A percentile compares a stretch with the other conserved stretches of the same genome.
Conservation (phyloP, 2,888 invertebrate species). For the Clivina fossor region DNA sequence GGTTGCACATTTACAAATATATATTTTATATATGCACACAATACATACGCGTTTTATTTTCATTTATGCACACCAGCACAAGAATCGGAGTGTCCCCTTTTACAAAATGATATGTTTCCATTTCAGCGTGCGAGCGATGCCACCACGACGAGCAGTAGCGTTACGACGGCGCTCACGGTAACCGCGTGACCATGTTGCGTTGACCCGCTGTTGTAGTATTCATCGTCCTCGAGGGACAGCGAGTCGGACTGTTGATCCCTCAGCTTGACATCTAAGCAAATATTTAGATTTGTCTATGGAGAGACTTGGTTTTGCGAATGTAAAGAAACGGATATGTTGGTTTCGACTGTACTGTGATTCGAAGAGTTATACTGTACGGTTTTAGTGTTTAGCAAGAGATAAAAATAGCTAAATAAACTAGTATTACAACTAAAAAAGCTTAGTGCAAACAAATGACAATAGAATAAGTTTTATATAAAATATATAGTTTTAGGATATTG, state of each 20-base stretch:
- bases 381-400: too few species aligned
- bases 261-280: constrained; percentile 31
- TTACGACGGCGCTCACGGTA: constrained; percentile 5
- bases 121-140: constrained; percentile 3
- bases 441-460: too few species aligned
- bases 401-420: too few species aligned
- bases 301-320: too few species aligned
- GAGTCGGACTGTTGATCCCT: constrained; percentile 33
- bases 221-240: constrained; percentile 33
- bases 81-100: constrained; percentile 10
- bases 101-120: constrained; percentile 16
- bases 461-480: too few species aligned
- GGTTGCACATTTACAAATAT: constrained; percentile 6
- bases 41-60: constrained; percentile 3
- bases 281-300: too few species aligned
- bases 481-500: too few species aligned
- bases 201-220: constrained; percentile 29
- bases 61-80: constrained; percentile 28
- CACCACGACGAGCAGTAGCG: background rate
- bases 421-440: too few species aligned
- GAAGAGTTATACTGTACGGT: too few species aligned
- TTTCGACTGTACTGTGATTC: too few species aligned
- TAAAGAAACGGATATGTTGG: too few species aligned
- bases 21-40: constrained; percentile 14
- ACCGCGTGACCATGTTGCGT: background rate